Percentiles rank a stretch among this genome's conserved stretches.
phyloP scores from a whole-genome alignment of 2,797 vertebrate genomes.

The Serranus cabrilla region DNA sequence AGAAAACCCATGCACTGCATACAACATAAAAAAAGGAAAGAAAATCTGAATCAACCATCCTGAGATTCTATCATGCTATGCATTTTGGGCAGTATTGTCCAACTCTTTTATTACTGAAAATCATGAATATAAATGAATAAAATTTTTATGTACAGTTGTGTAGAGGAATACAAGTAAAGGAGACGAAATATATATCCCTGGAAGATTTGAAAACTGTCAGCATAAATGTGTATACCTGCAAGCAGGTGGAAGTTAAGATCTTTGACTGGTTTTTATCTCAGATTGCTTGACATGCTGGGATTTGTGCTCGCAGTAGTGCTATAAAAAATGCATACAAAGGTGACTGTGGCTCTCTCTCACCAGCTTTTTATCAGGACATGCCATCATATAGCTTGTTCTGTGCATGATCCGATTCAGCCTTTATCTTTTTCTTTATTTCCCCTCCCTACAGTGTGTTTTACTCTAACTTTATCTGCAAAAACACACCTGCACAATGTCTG shows the following conservation, averaged over 20 bases:
- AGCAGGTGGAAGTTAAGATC: slow-evolving; percentile 41
- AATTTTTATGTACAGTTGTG: not conserved
- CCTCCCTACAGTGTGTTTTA: slow-evolving; percentile 55
- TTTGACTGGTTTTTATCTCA: slow-evolving; percentile 49
- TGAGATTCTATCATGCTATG: not conserved
- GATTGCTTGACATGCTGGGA: slow-evolving; percentile 52
- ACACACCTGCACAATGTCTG: slow-evolving; percentile 57
- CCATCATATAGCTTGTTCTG: slow-evolving; percentile 56
- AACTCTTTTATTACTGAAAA: not conserved
- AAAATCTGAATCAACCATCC: not conserved
- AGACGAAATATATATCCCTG: slow-evolving; percentile 31
- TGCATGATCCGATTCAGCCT: slow-evolving; percentile 59
- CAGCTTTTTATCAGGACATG: slow-evolving; percentile 54
- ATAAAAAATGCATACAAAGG: slow-evolving; percentile 61
- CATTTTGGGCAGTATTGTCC: not conserved
- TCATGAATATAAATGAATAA: not conserved
- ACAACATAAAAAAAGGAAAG: too few relatives aligned
- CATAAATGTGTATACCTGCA: slow-evolving; percentile 38
- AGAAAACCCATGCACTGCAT: too few relatives aligned
- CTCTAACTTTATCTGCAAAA: slow-evolving; percentile 69
- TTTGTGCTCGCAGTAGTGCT: slow-evolving; percentile 46
- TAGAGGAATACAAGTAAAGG: slow-evolving; percentile 20
- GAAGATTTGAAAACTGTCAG: slow-evolving; percentile 50
- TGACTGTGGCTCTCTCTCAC: slow-evolving; percentile 59
- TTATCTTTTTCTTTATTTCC: slow-evolving; percentile 56